Percentiles rank a stretch among this genome's conserved stretches.
phyloP scores from a whole-genome alignment of 2,113 vertebrate species.

The Tamias sibiricus region DNA sequence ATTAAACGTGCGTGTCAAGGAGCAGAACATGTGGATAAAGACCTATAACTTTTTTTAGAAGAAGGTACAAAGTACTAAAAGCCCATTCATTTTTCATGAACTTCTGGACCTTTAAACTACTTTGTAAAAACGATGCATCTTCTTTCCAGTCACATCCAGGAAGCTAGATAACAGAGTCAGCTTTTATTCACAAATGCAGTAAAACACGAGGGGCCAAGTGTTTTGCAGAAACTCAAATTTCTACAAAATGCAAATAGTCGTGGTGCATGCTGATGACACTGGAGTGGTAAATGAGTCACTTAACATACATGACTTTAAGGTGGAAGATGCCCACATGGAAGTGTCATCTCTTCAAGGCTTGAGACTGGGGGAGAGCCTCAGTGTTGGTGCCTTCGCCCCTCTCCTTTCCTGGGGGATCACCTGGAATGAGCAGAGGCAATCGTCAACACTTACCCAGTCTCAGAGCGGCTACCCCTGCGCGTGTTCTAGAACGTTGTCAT shows the following conservation, averaged over 20 bases:
- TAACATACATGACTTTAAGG: conserved; percentile 6
- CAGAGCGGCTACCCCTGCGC: not conserved
- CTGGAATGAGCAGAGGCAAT: conserved; percentile 77
- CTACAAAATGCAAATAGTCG: conserved; percentile 20
- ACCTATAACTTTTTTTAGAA: not conserved
- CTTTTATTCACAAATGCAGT: conserved; percentile 75
- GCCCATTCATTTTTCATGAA: conserved; percentile 35
- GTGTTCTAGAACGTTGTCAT: not conserved
- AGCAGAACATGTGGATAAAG: conserved; percentile 70
- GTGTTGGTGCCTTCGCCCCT: not conserved
- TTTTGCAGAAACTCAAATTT: conserved; percentile 45
- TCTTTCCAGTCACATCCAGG: conserved; percentile 57
- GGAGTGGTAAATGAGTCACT: conserved; percentile 57
- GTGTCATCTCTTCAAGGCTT: conserved; percentile 77
- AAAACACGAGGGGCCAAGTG: not conserved
- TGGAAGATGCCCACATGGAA: not conserved
- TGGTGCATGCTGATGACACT: not conserved
- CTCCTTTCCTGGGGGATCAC: conserved; percentile 66
- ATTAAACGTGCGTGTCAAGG: conserved; percentile 50
- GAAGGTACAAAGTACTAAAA: conserved; percentile 16
- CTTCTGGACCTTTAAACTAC: conserved; percentile 38
- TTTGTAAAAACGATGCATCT: conserved; percentile 35
- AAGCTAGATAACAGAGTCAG: not conserved
- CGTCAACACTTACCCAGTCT: not conserved
- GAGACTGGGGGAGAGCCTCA: conserved; percentile 68